Percentiles rank a stretch among this genome's conserved stretches.
Conservation (phyloP, 92 coral and sea anemone species). For the Palythoa heliodiscus region DNA sequence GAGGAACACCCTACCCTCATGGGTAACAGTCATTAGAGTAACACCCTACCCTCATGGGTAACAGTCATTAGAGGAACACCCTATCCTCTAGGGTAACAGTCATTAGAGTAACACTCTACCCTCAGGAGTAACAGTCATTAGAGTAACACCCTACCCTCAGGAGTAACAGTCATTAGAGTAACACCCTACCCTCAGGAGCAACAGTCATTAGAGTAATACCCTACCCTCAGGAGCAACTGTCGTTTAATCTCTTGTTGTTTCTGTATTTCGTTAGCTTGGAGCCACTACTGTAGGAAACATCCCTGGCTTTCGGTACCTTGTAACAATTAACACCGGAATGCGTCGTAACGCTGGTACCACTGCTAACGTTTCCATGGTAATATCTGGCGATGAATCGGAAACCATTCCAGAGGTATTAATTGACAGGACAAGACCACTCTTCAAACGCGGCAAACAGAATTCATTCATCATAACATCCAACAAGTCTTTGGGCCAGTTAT, state of each 20-base stretch:
- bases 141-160: too few species aligned
- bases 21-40: too few species aligned
- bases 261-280: conserved; percentile 65
- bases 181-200: too few species aligned
- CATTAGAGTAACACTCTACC: too few species aligned
- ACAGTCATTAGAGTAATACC: neutral
- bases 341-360: conserved; percentile 93
- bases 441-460: conserved; percentile 90
- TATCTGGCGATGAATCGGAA: conserved; percentile 85
- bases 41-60: too few species aligned
- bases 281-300: conserved; percentile 77
- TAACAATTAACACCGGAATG: conserved; percentile 85
- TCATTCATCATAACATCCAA: conserved; percentile 70
- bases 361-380: conserved; percentile 78
- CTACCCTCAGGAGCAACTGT: neutral
- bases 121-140: too few species aligned
- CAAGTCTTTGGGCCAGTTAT: conserved; percentile 64
- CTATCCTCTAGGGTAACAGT: too few species aligned
- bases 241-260: neutral
- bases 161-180: too few species aligned
- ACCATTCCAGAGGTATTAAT: conserved; percentile 71
- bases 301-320: conserved; percentile 67
- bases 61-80: too few species aligned
- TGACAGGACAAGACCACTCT: conserved; percentile 80
- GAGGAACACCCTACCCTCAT: too few species aligned